phyloP scores from a whole-genome alignment of 2,888 invertebrate genomes.

The Blomia tropicalis region DNA sequence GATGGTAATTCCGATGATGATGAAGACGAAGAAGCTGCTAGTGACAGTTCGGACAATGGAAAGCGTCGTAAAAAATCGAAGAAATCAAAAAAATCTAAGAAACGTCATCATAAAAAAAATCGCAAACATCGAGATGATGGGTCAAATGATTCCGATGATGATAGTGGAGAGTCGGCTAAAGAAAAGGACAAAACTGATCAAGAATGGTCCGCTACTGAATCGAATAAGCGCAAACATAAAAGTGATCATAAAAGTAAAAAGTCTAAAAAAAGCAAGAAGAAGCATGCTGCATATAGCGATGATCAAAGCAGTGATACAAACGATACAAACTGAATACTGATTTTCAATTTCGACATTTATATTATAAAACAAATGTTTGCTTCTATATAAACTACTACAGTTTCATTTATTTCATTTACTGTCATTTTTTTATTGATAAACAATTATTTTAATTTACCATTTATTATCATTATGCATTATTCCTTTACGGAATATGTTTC shows the following conservation, averaged over 20 bases:
- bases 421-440: too few relatives aligned
- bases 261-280: neutral
- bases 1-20: neutral
- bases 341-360: too few relatives aligned
- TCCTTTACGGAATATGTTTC: too few relatives aligned
- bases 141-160: neutral
- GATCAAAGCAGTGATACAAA: neutral
- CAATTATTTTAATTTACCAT: too few relatives aligned
- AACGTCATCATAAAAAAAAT: neutral
- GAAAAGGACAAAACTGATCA: neutral
- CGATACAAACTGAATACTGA: too few relatives aligned
- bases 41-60: neutral
- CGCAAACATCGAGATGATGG: neutral
- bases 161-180: neutral
- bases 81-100: constrained; percentile 6
- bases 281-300: neutral
- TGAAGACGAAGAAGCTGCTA: neutral
- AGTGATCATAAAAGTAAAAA: neutral
- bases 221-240: neutral
- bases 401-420: too few relatives aligned
- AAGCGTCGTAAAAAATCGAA: neutral
- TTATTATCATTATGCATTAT: too few relatives aligned
- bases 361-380: too few relatives aligned
- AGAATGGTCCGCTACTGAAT: neutral
- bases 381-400: too few relatives aligned